Evolutionary conservation across 1,140 invertebrate genomes (phyloP).

Genomic region (Chelonus insularis): DNA sequence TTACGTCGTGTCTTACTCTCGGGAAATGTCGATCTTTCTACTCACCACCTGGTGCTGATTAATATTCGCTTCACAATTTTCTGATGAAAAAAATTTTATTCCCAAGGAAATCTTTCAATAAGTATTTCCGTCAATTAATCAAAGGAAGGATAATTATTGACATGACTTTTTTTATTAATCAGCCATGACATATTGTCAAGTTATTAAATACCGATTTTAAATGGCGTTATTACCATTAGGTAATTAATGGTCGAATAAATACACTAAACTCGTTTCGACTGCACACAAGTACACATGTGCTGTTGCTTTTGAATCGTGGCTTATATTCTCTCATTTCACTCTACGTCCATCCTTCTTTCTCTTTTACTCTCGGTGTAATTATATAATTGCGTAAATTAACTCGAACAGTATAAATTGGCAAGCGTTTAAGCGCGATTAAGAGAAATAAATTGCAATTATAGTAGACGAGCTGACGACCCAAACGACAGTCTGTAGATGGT

Average conservation of each 20-base stretch:
- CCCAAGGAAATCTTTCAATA: neutral
- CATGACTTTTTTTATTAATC: neutral
- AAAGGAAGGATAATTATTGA: neutral
- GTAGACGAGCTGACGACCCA: conserved; percentile 11
- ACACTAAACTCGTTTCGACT: conserved; percentile 9
- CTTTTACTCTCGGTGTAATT: conserved; percentile 30
- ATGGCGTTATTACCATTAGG: neutral
- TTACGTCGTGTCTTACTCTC: conserved; percentile 12
- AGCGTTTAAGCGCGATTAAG: conserved; percentile 37
- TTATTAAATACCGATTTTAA: neutral
- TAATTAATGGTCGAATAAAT: conserved; percentile 1
- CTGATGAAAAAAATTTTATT: neutral
- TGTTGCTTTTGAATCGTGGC: too few species aligned
- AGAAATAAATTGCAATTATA: conserved; percentile 36
- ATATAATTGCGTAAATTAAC: conserved; percentile 41
- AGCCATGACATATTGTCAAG: neutral
- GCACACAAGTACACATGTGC: neutral
- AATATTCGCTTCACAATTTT: conserved; percentile 9
- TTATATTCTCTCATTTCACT: neutral
- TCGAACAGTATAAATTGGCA: conserved; percentile 34
- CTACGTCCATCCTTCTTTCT: conserved; percentile 15
- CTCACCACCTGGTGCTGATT: neutral
- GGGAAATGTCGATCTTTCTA: neutral
- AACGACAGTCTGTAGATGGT: conserved; percentile 28
- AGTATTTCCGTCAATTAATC: neutral